Percentiles rank a stretch among this genome's conserved stretches.
Evolutionary conservation across 2,797 vertebrate genomes (phyloP).

Genomic region (Mycteria americana): DNA sequence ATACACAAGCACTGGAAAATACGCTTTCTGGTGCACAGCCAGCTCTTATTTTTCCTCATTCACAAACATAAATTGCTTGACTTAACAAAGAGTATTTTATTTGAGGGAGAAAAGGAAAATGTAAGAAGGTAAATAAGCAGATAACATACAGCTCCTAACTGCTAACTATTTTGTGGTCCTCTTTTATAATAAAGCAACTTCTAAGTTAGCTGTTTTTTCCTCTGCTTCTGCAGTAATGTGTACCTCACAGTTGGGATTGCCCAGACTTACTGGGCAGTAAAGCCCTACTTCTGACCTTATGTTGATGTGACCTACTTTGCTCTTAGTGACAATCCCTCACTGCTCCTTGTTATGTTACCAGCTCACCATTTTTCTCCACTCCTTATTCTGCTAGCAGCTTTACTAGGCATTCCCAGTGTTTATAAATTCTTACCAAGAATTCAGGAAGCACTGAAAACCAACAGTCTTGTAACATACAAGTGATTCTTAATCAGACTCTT

Average conservation of each 20-base stretch:
- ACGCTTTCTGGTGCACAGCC: background rate
- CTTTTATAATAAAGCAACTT: background rate
- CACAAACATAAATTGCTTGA: background rate
- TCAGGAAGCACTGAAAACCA: background rate
- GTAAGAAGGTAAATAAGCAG: background rate
- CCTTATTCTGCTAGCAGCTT: background rate
- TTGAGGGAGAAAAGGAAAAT: background rate
- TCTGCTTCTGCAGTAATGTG: background rate
- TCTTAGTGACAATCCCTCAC: background rate
- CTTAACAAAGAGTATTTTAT: background rate
- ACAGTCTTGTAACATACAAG: background rate
- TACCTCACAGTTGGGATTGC: background rate
- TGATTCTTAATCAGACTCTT: background rate
- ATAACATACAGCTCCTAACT: background rate
- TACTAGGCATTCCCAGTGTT: background rate
- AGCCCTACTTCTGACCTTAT: background rate
- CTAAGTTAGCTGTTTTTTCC: background rate
- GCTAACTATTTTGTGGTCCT: background rate
- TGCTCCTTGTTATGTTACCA: background rate
- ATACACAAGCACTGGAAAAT: background rate
- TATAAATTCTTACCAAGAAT: background rate
- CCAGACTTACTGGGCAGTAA: background rate
- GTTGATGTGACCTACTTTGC: background rate
- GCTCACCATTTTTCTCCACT: background rate
- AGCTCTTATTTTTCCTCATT: background rate